A percentile compares a stretch with the other conserved stretches of the same genome.
phyloP scores from a whole-genome alignment of 2,888 invertebrate species.

The Urechis unicinctus region DNA sequence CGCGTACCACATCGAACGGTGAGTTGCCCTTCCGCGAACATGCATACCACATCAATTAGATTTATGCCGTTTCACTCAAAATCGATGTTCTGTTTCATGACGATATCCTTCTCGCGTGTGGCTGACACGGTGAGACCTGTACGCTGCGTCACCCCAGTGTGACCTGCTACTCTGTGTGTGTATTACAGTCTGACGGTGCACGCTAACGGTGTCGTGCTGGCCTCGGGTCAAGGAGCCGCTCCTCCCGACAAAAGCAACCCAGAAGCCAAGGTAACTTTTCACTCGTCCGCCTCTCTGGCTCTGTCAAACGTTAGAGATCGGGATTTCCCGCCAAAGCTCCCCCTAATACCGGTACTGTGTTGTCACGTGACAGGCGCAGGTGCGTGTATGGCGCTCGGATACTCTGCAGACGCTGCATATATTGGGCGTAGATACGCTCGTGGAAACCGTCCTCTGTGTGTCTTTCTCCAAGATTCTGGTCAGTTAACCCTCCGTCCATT shows the following conservation, averaged over 20 bases:
- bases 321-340: too few species aligned
- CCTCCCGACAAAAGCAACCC: not conserved
- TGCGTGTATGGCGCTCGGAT: slow-evolving; percentile 43
- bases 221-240: slow-evolving; percentile 30
- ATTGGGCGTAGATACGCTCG: slow-evolving; percentile 27
- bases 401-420: slow-evolving; percentile 38
- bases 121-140: too few species aligned
- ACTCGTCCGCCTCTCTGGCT: too few species aligned
- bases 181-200: slow-evolving; percentile 38
- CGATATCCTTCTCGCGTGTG: too few species aligned
- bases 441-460: slow-evolving; percentile 31
- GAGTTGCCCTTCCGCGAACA: not conserved
- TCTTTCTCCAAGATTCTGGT: slow-evolving; percentile 33
- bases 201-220: slow-evolving; percentile 33
- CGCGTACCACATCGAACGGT: too few species aligned
- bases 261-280: slow-evolving; percentile 1
- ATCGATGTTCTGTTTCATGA: too few species aligned
- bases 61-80: not conserved
- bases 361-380: too few species aligned
- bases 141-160: too few species aligned
- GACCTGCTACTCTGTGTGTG: not conserved
- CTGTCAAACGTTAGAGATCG: too few species aligned
- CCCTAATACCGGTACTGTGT: too few species aligned
- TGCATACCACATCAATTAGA: not conserved
- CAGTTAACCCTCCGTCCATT: slow-evolving; percentile 7